Evolutionary conservation across 2,888 invertebrate species (phyloP), one percentile per base, ranked within the genome.

Genomic region (Cyclophora albipunctata): DNA sequence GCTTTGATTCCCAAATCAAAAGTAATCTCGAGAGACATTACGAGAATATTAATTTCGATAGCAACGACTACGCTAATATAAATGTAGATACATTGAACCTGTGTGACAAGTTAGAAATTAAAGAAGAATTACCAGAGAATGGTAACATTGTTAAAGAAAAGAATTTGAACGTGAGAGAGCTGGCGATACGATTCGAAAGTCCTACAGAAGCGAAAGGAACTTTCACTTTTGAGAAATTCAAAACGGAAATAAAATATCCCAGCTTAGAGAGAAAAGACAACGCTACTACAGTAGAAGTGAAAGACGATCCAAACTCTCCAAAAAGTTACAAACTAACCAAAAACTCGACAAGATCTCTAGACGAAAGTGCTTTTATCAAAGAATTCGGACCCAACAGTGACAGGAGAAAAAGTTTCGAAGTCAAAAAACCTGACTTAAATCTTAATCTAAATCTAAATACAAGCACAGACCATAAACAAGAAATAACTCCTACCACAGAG

Each of bases 301-400:
- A 72, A 46, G 75, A 72, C 34, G 73, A 75, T 2, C 52, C 48
- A 0, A 64, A 54, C 0, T 86, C 93, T 0, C 92, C 93, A 0
- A 90, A 91, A 62, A 89, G 90, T 33, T 84, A 83, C 52, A 86
- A 84, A 57, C 69, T 91, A 48, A 82, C 92, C 0, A 92, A 92
- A 66, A 90, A 91, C 57, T 90, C 92, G 0, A 92, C 93, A 0
- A 82, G 93, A 34, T 94, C 94, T 0, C 73, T 94, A 49, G 94
- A 94, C 72, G 94, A 94, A 64, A 93, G 92, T 58, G 93, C 93
- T 6, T 94, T 94, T 62, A 84, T 92, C 2, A 91, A 92, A 55
- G 93, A 93, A 68, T 93, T 92, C 59, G 91, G 91, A 0, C 67
- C 67, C n/a, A 84, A 82, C 3, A 69, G 69, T 45, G 77, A 84